Evolutionary conservation across 2,113 vertebrate genomes (phyloP), one percentile per base, ranked within the genome.

Genomic region (Corythornis vintsioides): DNA sequence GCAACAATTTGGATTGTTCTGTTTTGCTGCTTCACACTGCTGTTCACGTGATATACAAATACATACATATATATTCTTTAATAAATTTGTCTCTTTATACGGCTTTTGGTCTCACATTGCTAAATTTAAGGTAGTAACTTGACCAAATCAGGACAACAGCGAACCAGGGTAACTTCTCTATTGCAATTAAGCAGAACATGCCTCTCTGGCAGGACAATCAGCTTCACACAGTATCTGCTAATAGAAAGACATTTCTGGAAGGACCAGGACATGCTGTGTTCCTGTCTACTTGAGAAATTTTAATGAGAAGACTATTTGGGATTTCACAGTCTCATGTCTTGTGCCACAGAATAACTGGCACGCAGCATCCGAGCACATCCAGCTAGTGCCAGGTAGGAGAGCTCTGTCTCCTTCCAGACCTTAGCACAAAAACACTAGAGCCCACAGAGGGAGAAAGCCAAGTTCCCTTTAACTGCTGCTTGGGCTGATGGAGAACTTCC

Each of bases 371-470:
- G 69, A 65, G 22, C 35, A 43, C 43, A 43, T 21, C 43, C 29
- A 72, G 28, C 14, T 66, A 38, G 14, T 57, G 35, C 18, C 55
- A 80, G 56, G 35, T 35, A 72, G 43, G 48, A 91, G 38, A 10
- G 25, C 10, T 71, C 10, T 13, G 25, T 65, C 52, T 43, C 24
- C 48, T 66, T 24, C 66, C 29, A 40, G 8, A 2, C 12, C 25
- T 66, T 6, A 2, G 8, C 1, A 35, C 2, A 15, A 22, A 55
- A 40, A 25, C 24, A 10, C 14, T 17, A 14, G 53, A 47, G n/a
- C 26, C 38, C 40, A 20, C 0, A 1, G 22, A 64, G 64, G 0
- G 2, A 67, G 45, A 53, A 65, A 69, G 24, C 26, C 60, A 45
- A 8, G 5, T 5, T 45, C 47, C 12, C 43, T 3, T 28, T 29